phyloP scores from a whole-genome alignment of 2,797 vertebrate genomes.

The Argya squamiceps region DNA sequence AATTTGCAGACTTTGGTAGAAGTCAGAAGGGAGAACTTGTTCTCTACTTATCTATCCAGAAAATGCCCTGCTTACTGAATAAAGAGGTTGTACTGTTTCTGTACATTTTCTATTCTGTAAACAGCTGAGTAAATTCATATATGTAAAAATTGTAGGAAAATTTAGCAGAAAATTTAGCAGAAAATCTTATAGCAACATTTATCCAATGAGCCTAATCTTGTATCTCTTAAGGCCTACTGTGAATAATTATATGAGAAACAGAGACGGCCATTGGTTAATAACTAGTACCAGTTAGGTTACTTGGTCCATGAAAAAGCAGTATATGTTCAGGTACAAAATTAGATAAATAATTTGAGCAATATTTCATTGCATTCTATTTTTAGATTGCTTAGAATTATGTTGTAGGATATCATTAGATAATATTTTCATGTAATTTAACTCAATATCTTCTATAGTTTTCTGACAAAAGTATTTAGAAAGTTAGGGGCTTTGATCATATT shows the following conservation, averaged over 20 bases:
- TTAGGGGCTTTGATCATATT: accelerated
- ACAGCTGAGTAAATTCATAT: background rate
- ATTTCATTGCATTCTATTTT: background rate
- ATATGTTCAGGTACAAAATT: background rate
- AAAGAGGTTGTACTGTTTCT: background rate
- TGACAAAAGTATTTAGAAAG: background rate
- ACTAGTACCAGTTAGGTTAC: background rate
- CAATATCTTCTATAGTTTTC: background rate
- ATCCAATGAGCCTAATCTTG: background rate
- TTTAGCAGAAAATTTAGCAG: background rate
- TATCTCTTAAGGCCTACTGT: background rate
- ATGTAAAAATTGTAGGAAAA: background rate
- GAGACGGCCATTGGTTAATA: background rate
- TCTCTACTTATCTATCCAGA: background rate
- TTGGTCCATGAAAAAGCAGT: background rate
- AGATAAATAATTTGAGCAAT: background rate
- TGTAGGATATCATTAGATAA: background rate
- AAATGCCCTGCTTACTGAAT: background rate
- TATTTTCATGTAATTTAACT: background rate
- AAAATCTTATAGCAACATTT: background rate
- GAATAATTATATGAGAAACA: background rate
- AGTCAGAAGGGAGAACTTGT: background rate
- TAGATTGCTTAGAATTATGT: background rate
- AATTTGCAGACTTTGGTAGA: background rate
- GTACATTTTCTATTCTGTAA: background rate